Evolutionary conservation across 2,113 vertebrate species (phyloP), one percentile per base, ranked within the genome.

Genomic region (Rhea pennata): DNA sequence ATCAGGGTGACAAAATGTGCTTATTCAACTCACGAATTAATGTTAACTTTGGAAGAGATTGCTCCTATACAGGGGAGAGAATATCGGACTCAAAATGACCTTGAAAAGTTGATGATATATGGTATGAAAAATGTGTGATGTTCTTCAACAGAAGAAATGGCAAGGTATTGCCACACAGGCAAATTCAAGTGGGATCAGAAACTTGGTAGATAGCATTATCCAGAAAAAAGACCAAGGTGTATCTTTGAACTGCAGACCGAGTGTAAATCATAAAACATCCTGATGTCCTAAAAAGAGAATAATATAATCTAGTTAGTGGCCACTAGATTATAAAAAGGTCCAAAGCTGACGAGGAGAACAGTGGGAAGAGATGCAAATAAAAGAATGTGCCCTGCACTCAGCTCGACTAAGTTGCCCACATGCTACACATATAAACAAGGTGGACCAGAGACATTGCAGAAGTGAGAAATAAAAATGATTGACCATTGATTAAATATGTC

Each of bases 51-150:
- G 39, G 87, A 87, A 75, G 21, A 75, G 10, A 53, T 54, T 53
- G 19, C 12, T 79, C n/a, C 33, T 26, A 56, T 56, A 59, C 15
- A 70, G 23, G 20, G 72, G 4, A 87, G 3, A 4, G 44, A 94
- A 70, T 73, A 85, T 79, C 8, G 27, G 16, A 92, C 31, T 80
- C 27, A 85, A 36, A 89, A 85, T 44, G 1, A 56, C 87, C 58
- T 76, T 90, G 62, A 78, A 90, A 91, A 93, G 72, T 27, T 65
- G 6, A 64, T 75, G 23, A 51, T 56, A 26, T 26, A 24, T 36
- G 21, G n/a, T 36, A 90, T 36, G 39, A 94, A 92, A 97, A n/a
- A 83, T 85, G 21, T 9, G 78, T 64, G 8, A 71, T 79, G 12
- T n/a, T 76, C 39, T 82, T 86, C 81, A 84, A 24, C 26, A 81